phyloP scores from a whole-genome alignment of 1,140 invertebrate species.

The Aphelinus atriplicis region DNA sequence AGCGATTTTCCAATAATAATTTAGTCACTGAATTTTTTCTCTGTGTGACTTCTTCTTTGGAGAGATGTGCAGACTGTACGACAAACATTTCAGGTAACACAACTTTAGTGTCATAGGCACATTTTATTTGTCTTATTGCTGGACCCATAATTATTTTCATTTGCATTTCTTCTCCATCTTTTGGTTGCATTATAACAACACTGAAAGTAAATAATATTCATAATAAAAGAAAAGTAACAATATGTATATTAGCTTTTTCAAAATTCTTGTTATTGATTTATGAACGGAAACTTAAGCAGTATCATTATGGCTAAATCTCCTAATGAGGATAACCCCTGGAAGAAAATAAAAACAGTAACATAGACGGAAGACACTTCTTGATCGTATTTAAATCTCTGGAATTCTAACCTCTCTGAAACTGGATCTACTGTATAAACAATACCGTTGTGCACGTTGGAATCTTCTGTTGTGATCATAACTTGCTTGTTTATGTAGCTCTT shows the following conservation, averaged over 20 bases:
- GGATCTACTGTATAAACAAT: constrained; percentile 62
- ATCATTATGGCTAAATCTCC: too few species aligned
- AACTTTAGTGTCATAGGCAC: constrained; percentile 41
- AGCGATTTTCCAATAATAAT: constrained; percentile 53
- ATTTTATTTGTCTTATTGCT: constrained; percentile 52
- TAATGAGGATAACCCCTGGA: too few species aligned
- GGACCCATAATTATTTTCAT: constrained; percentile 38
- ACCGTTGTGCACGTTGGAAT: constrained; percentile 50
- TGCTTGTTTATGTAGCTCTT: constrained; percentile 58
- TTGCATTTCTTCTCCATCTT: constrained; percentile 29
- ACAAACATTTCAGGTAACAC: constrained; percentile 55
- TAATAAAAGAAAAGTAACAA: constrained; percentile 15
- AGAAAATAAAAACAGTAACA: neutral
- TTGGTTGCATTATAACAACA: constrained; percentile 52
- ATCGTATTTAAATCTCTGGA: neutral
- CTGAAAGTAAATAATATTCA: constrained; percentile 40
- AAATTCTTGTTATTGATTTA: too few species aligned
- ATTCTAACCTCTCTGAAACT: constrained; percentile 61
- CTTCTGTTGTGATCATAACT: constrained; percentile 52
- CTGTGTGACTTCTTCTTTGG: constrained; percentile 36
- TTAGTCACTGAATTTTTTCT: constrained; percentile 53
- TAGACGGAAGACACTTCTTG: neutral
- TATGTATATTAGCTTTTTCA: neutral
- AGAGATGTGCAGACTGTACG: constrained; percentile 34
- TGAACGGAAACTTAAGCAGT: too few species aligned